Conservation (phyloP, 2,888 invertebrate genomes). For the Drosophila falleni region DNA sequence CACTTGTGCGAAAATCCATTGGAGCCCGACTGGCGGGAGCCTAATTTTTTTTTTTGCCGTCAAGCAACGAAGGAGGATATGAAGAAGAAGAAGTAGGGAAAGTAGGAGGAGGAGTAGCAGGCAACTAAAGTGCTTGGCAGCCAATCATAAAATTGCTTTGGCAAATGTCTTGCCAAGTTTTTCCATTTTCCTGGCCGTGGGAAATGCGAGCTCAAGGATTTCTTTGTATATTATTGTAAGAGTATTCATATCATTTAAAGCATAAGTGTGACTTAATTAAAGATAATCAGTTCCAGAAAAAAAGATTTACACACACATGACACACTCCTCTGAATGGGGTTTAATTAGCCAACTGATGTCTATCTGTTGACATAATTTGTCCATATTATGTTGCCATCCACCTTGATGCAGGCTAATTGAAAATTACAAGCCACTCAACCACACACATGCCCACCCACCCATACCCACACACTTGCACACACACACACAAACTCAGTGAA, state of each 20-base stretch:
- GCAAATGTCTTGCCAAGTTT: constrained; percentile 60
- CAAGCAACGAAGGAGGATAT: constrained; percentile 18
- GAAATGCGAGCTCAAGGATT: constrained; percentile 28
- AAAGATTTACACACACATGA: constrained; percentile 28
- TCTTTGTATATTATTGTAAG: not conserved
- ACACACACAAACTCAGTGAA: constrained; percentile 15
- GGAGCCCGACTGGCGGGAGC: constrained; percentile 88
- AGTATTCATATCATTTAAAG: constrained; percentile 15
- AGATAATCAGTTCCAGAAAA: constrained; percentile 17
- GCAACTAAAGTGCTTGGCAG: constrained; percentile 51
- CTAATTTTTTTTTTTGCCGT: constrained; percentile 75
- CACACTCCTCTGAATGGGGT: constrained; percentile 40
- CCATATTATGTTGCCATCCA: constrained; percentile 66
- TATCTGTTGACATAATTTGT: constrained; percentile 79
- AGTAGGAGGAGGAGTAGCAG: constrained; percentile 4
- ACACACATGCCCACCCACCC: constrained; percentile 8
- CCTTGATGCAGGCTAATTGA: constrained; percentile 70
- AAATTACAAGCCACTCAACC: constrained; percentile 63
- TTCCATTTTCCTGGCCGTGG: constrained; percentile 14
- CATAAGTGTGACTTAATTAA: constrained; percentile 50
- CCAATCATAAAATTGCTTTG: constrained; percentile 71
- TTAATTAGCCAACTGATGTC: constrained; percentile 70
- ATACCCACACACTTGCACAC: not conserved
- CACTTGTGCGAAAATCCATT: constrained; percentile 78
- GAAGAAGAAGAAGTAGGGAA: constrained; percentile 1